These are phyloP conservation scores for Tenthredo livida DNA, from an alignment of 2,888 invertebrate genomes.

Conservation along the genomic window DNA sequence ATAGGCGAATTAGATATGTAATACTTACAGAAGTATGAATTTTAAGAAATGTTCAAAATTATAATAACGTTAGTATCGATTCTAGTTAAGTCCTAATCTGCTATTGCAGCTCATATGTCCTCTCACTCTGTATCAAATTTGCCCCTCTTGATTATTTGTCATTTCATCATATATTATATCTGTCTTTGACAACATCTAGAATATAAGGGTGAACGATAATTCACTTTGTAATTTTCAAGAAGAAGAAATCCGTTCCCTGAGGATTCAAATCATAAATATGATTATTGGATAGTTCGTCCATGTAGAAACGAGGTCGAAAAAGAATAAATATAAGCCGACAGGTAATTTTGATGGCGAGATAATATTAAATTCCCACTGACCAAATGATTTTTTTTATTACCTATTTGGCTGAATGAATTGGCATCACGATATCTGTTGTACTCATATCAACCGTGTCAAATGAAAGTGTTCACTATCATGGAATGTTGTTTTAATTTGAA, in stretches of 20 bases:
- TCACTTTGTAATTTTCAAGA: neutral
- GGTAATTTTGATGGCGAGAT: neutral
- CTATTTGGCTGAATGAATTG: constrained; percentile 10
- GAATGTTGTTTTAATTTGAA: constrained; percentile 9
- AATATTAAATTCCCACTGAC: neutral
- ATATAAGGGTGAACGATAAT: neutral
- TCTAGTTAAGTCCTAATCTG: neutral
- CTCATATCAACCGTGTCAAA: neutral
- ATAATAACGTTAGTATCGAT: neutral
- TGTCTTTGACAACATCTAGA: neutral
- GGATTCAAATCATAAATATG: neutral
- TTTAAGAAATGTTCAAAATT: constrained; percentile 21
- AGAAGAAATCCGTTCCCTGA: neutral
- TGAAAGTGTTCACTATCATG: constrained; percentile 26
- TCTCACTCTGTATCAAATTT: neutral
- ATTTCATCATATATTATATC: neutral
- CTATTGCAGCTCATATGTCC: neutral
- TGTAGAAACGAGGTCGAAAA: neutral
- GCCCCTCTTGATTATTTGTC: neutral
- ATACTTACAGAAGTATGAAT: neutral
- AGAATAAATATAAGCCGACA: neutral
- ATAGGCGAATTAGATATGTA: neutral
- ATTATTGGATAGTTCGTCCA: neutral
- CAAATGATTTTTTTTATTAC: neutral
- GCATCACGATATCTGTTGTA: neutral